Conservation (phyloP, 1,140 invertebrate species). For the Drosophila orosa region DNA sequence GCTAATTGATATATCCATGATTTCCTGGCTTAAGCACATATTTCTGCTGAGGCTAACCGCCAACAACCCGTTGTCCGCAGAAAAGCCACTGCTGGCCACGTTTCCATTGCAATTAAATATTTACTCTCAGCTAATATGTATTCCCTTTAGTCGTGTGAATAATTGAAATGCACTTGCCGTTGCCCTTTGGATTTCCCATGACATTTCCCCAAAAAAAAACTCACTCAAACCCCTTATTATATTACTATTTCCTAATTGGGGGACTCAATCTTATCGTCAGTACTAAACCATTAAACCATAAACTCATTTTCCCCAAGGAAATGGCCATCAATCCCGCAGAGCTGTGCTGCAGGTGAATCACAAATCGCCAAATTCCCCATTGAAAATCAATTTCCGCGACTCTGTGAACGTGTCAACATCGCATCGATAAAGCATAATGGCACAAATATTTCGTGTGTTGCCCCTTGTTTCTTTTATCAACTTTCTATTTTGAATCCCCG, state of each 20-base stretch:
- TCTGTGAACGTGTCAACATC: slow-evolving; percentile 35
- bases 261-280: slow-evolving; percentile 29
- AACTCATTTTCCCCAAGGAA: slow-evolving; percentile 11
- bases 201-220: not conserved
- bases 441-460: slow-evolving; percentile 15
- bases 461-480: slow-evolving; percentile 49
- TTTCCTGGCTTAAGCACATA: not conserved
- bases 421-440: slow-evolving; percentile 40
- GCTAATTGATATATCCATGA: slow-evolving; percentile 38
- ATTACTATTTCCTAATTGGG: slow-evolving; percentile 28
- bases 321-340: slow-evolving; percentile 8
- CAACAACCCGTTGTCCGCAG: not conserved
- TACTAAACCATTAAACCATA: too few relatives aligned
- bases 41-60: slow-evolving; percentile 10
- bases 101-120: slow-evolving; percentile 9
- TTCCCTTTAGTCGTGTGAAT: slow-evolving; percentile 2
- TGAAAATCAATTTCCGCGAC: slow-evolving; percentile 42
- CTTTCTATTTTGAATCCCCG: slow-evolving; percentile 68
- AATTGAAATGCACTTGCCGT: slow-evolving; percentile 16
- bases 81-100: not conserved
- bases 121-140: slow-evolving; percentile 1
- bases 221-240: not conserved
- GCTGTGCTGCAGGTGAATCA: slow-evolving; percentile 19
- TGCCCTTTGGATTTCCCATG: slow-evolving; percentile 20
- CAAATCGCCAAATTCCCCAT: slow-evolving; percentile 28